phyloP scores from a whole-genome alignment of 2,888 invertebrate species.

The Clunio marinus region DNA sequence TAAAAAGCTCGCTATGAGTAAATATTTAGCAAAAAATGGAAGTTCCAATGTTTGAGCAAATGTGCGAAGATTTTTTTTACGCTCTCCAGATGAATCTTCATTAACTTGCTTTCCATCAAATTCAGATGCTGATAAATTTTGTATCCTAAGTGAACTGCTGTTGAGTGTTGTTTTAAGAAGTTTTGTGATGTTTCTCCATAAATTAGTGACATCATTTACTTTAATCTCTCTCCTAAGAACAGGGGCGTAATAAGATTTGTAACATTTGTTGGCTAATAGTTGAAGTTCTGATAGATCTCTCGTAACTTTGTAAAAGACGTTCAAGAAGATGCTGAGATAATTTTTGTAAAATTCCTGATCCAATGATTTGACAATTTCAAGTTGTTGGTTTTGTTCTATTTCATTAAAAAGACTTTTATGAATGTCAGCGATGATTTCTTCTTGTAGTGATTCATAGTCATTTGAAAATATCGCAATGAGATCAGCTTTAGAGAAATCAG shows the following conservation, averaged over 20 bases:
- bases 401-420: slow-evolving; percentile 47
- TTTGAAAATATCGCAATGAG: slow-evolving; percentile 53
- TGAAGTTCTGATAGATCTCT: slow-evolving; percentile 78
- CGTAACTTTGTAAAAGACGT: slow-evolving; percentile 79
- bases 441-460: too few relatives aligned
- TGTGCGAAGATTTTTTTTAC: slow-evolving; percentile 47
- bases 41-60: slow-evolving; percentile 68
- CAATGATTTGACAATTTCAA: slow-evolving; percentile 42
- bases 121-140: slow-evolving; percentile 41
- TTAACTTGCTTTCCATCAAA: background rate
- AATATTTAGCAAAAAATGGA: slow-evolving; percentile 84
- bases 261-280: slow-evolving; percentile 73
- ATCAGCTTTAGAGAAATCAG: slow-evolving; percentile 76
- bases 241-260: slow-evolving; percentile 74
- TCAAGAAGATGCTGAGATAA: slow-evolving; percentile 77
- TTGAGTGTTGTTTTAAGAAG: slow-evolving; percentile 70
- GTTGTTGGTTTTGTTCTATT: slow-evolving; percentile 41
- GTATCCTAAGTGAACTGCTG: slow-evolving; percentile 69
- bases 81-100: background rate
- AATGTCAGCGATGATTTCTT: slow-evolving; percentile 45
- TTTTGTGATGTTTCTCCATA: slow-evolving; percentile 78
- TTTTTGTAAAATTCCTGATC: slow-evolving; percentile 62
- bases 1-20: slow-evolving; percentile 84
- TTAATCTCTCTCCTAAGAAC: slow-evolving; percentile 63
- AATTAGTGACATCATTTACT: slow-evolving; percentile 60